Evolutionary conservation across 2,113 vertebrate species (phyloP), one percentile per base, ranked within the genome.

Genomic region (Nibea albiflora): DNA sequence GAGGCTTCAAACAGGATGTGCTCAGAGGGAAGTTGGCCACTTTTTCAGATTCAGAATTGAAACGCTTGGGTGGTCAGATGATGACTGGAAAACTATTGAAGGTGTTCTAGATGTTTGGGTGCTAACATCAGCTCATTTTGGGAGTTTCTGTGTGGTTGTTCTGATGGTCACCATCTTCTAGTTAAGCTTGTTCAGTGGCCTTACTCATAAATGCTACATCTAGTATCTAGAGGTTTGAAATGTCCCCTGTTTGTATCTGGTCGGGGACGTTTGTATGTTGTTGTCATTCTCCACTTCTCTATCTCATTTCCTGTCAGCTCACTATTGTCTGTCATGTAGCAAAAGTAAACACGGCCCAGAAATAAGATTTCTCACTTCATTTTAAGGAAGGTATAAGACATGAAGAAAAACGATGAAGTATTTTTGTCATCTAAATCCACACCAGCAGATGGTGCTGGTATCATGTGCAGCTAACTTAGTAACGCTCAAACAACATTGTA

Each of bases 371-470:
- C 3, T 2, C 63, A 3, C 22, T 54, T 14, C 5, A 50, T 64
- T 61, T 53, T 39, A 54, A 46, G 6, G 11, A 17, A 15, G 10
- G 20, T 14, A 31, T 19, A 52, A 26, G 22, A 39, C 26, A 53
- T 65, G 2, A 12, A 47, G 10, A 58, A n/a, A 60, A 69, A n/a
- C 16, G 7, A 15, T 20, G 2, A 82, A 5, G 16, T 81, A 12
- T 83, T 85, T 77, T 74, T 89, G 85, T 79, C 24, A 62, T 79
- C 17, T 20, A 24, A 26, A 53, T 10, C 49, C 15, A n/a, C 20
- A 65, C 85, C 90, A 84, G 56, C 52, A 81, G 88, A 46, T 88
- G 88, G 78, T 4, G 80, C 47, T 85, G 17, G 62, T 73, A 46
- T 53, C 35, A 6, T 1, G 5, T 50, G 53, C 65, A 75, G 19